Conservation (phyloP, 1,140 invertebrate genomes). For the Coptotermes formosanus region DNA sequence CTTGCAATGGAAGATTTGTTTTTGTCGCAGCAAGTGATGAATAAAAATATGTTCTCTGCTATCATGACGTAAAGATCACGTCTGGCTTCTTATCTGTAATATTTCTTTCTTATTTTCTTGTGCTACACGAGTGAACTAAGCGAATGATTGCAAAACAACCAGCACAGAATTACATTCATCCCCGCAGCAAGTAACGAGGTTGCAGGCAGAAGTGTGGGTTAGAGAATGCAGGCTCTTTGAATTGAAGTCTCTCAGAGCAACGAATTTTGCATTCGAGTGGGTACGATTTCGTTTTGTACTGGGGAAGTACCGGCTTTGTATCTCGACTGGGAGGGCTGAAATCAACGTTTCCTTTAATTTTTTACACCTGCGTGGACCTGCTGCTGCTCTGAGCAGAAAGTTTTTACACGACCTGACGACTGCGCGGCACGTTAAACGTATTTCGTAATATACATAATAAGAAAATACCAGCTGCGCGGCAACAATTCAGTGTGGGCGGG, state of each 20-base stretch:
- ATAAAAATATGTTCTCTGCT: not conserved
- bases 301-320: no score
- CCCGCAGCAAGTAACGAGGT: not conserved
- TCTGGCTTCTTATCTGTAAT: not conserved
- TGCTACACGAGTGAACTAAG: not conserved
- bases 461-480: no score
- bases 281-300: no score
- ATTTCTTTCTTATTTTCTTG: constrained; percentile 2
- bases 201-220: not conserved
- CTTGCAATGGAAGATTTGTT: not conserved
- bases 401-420: no score
- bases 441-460: no score
- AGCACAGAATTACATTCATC: not conserved
- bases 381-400: no score
- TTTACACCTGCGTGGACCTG: no score
- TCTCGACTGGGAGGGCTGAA: no score
- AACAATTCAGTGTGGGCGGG: no score
- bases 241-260: not conserved
- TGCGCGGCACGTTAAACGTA: no score
- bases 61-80: not conserved
- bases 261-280: no score
- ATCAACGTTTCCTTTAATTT: no score
- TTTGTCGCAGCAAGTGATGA: not conserved
- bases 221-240: not conserved
- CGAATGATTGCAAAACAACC: not conserved